phyloP scores from a whole-genome alignment of 2,888 invertebrate genomes.

The Apotomis turbidana region DNA sequence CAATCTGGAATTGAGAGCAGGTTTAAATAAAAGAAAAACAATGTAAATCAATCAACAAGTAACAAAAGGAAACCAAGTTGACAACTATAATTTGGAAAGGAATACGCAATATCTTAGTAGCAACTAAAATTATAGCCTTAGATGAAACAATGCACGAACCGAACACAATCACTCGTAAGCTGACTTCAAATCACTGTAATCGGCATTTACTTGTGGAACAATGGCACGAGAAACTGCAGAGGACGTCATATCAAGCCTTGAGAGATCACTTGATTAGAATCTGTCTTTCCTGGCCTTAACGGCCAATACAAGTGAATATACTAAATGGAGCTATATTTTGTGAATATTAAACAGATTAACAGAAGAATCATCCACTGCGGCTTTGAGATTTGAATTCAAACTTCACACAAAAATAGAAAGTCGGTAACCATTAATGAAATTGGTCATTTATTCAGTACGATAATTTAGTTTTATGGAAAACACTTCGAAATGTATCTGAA shows the following conservation, averaged over 20 bases:
- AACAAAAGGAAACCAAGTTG: neutral
- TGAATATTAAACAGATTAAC: neutral
- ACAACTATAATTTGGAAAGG: conserved; percentile 23
- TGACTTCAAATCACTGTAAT: conserved; percentile 44
- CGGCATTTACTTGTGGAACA: conserved; percentile 43
- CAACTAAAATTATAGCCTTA: conserved; percentile 27
- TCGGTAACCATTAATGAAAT: neutral
- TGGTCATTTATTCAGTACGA: neutral
- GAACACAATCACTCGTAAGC: conserved; percentile 37
- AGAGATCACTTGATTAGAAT: conserved; percentile 15
- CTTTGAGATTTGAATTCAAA: neutral
- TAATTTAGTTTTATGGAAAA: conserved; percentile 7
- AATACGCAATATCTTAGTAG: conserved; percentile 31
- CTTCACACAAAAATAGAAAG: neutral
- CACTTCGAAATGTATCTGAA: neutral
- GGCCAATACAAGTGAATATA: neutral
- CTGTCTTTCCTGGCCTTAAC: conserved; percentile 2
- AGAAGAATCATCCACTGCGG: neutral
- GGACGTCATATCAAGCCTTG: conserved; percentile 35
- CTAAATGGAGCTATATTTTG: neutral
- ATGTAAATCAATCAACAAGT: neutral
- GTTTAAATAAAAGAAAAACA: neutral
- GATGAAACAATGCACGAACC: conserved; percentile 33
- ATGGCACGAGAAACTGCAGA: conserved; percentile 43
- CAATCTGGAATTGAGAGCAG: neutral